A percentile compares a stretch with the other conserved stretches of the same genome.
phyloP scores from a whole-genome alignment of 1,140 invertebrate species.

The Drosophila kanapiae region DNA sequence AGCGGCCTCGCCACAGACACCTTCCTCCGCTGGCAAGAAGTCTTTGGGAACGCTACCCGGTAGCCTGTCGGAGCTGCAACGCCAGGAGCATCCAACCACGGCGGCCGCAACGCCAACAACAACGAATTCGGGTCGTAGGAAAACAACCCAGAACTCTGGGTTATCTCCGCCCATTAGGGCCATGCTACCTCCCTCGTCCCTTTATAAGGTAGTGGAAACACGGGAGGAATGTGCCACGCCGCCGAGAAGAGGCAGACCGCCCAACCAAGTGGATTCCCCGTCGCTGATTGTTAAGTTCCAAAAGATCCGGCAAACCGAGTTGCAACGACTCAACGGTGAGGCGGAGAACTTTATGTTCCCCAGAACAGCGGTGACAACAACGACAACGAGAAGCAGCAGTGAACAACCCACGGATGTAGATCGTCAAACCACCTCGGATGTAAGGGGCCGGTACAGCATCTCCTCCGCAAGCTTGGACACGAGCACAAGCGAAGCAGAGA shows the following conservation, averaged over 20 bases:
- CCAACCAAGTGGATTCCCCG: slow-evolving; percentile 77
- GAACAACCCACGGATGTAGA: slow-evolving; percentile 85
- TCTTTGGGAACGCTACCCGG: slow-evolving; percentile 11
- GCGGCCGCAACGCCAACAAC: slow-evolving; percentile 38
- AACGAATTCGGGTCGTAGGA: slow-evolving; percentile 48
- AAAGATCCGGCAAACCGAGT: slow-evolving; percentile 90
- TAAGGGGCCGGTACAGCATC: slow-evolving; percentile 59
- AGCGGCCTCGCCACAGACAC: slow-evolving; percentile 41
- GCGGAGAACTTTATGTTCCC: slow-evolving; percentile 94
- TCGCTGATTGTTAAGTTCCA: slow-evolving; percentile 90
- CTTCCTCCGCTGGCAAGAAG: slow-evolving; percentile 41
- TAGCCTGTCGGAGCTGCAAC: slow-evolving; percentile 43
- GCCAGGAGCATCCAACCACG: slow-evolving; percentile 37
- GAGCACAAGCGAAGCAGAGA: slow-evolving; percentile 71
- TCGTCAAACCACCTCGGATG: slow-evolving; percentile 84
- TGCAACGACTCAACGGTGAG: slow-evolving; percentile 91
- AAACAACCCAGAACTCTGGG: slow-evolving; percentile 55
- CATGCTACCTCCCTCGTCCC: slow-evolving; percentile 75
- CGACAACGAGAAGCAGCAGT: slow-evolving; percentile 85
- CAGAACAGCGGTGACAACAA: slow-evolving; percentile 87
- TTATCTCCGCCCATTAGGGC: slow-evolving; percentile 75
- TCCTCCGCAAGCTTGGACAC: slow-evolving; percentile 70
- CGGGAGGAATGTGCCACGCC: slow-evolving; percentile 59
- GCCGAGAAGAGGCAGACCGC: slow-evolving; percentile 34
- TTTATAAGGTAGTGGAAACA: slow-evolving; percentile 79